Evolutionary conservation across 1,140 invertebrate genomes (phyloP).

Genomic region (Cydia splendana): DNA sequence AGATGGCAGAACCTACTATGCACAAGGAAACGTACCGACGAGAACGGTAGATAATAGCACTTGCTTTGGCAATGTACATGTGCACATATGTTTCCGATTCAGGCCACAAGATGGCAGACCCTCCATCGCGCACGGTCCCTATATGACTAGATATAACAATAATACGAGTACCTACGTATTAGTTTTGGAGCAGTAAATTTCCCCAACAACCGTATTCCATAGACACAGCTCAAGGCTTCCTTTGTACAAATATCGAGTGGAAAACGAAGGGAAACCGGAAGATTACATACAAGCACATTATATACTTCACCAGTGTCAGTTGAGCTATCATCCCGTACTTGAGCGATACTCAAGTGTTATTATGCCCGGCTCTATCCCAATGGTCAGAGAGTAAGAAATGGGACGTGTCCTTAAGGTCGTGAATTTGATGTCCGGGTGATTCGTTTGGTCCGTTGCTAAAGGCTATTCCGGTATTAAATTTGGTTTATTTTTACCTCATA

Average conservation of each 20-base stretch:
- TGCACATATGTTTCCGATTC: too few relatives aligned
- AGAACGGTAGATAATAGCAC: too few relatives aligned
- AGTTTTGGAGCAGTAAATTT: constrained; percentile 10
- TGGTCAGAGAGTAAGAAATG: neutral
- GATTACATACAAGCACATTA: constrained; percentile 32
- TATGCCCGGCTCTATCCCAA: neutral
- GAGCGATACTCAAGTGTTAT: neutral
- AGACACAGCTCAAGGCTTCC: constrained; percentile 20
- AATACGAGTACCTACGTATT: neutral
- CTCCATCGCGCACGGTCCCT: too few relatives aligned
- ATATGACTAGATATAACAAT: neutral
- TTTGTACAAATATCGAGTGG: constrained; percentile 29
- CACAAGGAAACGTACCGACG: too few relatives aligned
- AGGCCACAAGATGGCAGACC: too few relatives aligned
- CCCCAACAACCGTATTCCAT: constrained; percentile 16
- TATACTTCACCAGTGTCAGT: constrained; percentile 11
- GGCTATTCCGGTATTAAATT: constrained; percentile 9
- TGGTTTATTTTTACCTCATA: constrained; percentile 9
- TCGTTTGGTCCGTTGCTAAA: neutral
- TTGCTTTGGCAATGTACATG: too few relatives aligned
- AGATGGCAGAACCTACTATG: too few relatives aligned
- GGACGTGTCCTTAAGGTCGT: neutral
- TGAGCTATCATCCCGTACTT: neutral
- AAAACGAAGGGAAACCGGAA: constrained; percentile 23
- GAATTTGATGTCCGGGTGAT: constrained; percentile 15